Percentiles rank a stretch among this genome's conserved stretches.
These are phyloP conservation scores for Gryon sp. DNA, from an alignment of 1,140 invertebrate genomes.

Conservation along the genomic window DNA sequence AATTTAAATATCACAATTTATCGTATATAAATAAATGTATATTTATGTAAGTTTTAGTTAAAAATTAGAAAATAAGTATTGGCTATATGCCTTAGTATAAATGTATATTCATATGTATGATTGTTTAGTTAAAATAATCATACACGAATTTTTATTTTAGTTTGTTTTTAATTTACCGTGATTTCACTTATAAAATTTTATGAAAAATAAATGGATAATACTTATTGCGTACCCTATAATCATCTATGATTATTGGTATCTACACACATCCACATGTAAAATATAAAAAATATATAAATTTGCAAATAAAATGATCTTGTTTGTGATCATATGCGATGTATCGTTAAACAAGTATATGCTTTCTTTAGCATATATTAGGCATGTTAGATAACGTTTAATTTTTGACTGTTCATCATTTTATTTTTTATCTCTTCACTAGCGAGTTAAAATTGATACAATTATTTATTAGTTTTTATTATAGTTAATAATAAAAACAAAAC, in stretches of 20 bases:
- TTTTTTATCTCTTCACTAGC: too few relatives aligned
- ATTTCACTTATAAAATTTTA: constrained; percentile 13
- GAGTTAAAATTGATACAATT: too few relatives aligned
- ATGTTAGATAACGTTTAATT: too few relatives aligned
- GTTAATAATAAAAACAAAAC: constrained; percentile 5
- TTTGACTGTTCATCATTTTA: too few relatives aligned
- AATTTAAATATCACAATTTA: background rate
- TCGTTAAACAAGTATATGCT: constrained; percentile 12
- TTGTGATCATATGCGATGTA: background rate
- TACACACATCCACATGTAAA: constrained; percentile 25
- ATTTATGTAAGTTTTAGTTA: too few relatives aligned
- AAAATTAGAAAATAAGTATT: too few relatives aligned
- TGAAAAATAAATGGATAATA: constrained; percentile 25
- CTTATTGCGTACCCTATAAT: constrained; percentile 10
- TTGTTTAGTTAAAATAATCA: constrained; percentile 6
- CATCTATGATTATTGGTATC: constrained; percentile 10
- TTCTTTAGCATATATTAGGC: constrained; percentile 28
- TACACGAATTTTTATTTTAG: background rate
- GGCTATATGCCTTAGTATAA: constrained; percentile 9
- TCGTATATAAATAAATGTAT: constrained; percentile 2
- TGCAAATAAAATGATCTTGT: constrained; percentile 22
- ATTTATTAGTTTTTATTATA: too few relatives aligned
- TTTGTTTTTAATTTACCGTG: constrained; percentile 10
- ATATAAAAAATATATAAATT: constrained; percentile 51
- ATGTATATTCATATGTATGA: constrained; percentile 3